Conservation (phyloP, 1,140 invertebrate species). For the Caenorhabditis remanei region DNA sequence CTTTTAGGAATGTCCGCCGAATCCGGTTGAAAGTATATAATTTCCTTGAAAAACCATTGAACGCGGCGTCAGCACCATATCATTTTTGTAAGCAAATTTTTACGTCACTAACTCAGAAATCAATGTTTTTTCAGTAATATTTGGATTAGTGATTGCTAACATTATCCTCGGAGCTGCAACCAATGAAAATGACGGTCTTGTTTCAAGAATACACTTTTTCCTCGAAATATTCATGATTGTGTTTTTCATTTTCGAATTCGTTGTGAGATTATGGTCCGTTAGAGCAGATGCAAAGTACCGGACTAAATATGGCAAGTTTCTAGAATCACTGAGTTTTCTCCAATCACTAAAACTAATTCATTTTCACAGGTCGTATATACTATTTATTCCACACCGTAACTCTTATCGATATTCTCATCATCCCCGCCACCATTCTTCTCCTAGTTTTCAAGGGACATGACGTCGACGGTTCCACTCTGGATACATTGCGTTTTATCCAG, state of each 20-base stretch:
- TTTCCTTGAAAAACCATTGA: slow-evolving; percentile 57
- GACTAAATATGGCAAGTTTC: neutral
- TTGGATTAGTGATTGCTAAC: slow-evolving; percentile 32
- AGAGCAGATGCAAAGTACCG: slow-evolving; percentile 67
- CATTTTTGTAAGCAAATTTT: slow-evolving; percentile 20
- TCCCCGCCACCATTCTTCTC: slow-evolving; percentile 63
- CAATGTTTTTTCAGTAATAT: slow-evolving; percentile 17
- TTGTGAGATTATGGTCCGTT: slow-evolving; percentile 67
- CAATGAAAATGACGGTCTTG: slow-evolving; percentile 18
- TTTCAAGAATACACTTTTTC: slow-evolving; percentile 47
- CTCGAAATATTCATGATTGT: slow-evolving; percentile 66
- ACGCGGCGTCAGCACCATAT: slow-evolving; percentile 38
- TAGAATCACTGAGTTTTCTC: neutral
- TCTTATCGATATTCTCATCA: slow-evolving; percentile 67
- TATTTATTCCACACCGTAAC: slow-evolving; percentile 64
- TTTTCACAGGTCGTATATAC: slow-evolving; percentile 63
- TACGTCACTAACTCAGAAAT: neutral
- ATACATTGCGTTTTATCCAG: slow-evolving; percentile 65
- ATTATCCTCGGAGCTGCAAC: slow-evolving; percentile 35
- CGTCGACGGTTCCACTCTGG: slow-evolving; percentile 60
- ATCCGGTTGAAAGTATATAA: slow-evolving; percentile 53
- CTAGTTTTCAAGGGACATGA: slow-evolving; percentile 57
- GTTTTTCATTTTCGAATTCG: slow-evolving; percentile 68
- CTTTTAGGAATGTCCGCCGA: slow-evolving; percentile 15
- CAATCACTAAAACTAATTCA: neutral